Evolutionary conservation across 2,113 vertebrate species (phyloP), one percentile per base, ranked within the genome.

Genomic region (Cinclus cinclus): DNA sequence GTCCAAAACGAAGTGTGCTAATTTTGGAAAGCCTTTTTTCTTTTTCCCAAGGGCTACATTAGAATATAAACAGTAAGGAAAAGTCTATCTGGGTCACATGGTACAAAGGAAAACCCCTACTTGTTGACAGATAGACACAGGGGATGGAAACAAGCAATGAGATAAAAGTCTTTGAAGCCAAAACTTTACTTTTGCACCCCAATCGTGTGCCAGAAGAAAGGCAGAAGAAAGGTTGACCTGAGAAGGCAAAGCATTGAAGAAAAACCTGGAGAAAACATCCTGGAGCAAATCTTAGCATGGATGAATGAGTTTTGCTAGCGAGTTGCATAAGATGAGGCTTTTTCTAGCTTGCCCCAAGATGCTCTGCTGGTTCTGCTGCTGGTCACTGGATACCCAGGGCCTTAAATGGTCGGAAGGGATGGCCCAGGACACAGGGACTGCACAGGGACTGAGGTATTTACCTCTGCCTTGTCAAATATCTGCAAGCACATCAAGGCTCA

Each of bases 221-320:
- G 25, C 27, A 70, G 59, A 65, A 85, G 62, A 17, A 86, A 49
- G 1, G 33, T 1, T 1, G 10, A 21, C 10, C 30, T 44, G 55
- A 41, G 52, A 49, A 78, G 52, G 16, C 1, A 83, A 42, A 65
- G 10, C 19, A 19, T 13, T 37, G 31, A 55, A 41, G 56, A 55
- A 78, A 62, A 78, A 3, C 10, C 12, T 15, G 11, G 33, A 71
- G 56, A 81, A 93, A 89, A 47, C 20, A 37, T 49, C 28, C 73
- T 53, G 24, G 53, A 44, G 22, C 55, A 90, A 78, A 28, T 33
- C 16, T 21, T 60, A 74, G 27, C 39, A 19, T 37, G 52, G 12
- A 13, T 18, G 28, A 56, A 46, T 10, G n/a, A 21, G 11, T 46
- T 92, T 79, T 65, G 14, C 37, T 53, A 9, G 24, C 0, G 0